Evolutionary conservation across 2,888 invertebrate genomes (phyloP), one percentile per base, ranked within the genome.

Genomic region (Urechis unicinctus): DNA sequence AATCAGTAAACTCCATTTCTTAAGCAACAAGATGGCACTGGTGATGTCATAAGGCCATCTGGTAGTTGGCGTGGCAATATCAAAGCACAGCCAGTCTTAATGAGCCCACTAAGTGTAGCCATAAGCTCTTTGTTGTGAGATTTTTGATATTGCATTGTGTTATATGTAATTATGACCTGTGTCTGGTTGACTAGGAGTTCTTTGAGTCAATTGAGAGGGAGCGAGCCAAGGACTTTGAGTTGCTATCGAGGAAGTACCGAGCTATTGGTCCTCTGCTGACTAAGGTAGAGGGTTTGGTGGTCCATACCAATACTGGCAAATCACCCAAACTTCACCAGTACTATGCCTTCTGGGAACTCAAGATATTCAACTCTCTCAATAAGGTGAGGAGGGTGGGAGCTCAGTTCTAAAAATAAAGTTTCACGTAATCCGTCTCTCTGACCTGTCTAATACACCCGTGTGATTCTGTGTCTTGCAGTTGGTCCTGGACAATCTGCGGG

Each of bases 201-300:
- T 91, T 91, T 74, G 82, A 83, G 51, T 82, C 84, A 61, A 81
- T 93, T 59, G 86, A 87, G 56, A 80, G 81, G 30, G 83, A 85
- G 56, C 83, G 92, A 1, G 83, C 85, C 0, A 84, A 85, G 55
- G 85, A 87, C 50, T 81, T 87, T 4, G 84, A 85, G 1, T 78
- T 81, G 3, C 82, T 93, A 73, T 81, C 85, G 0, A 84, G 85
- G 50, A 83, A 86, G n/a, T 91, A 91, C 72, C 84, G 86, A 47
- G 87, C 88, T 0, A 82, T 91, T 46, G 87, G 88, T 0, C 90
- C 91, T 0, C 85, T 91, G 55, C 80, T 94, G 17, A 85, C 87
- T 66, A 93, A 93, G 78, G 77, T 93, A 60, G 93, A 94, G 78
- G 88, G 88, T 60, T 79, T 93, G 36, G 88, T 91, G 1, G 82